Percentiles rank a stretch among this genome's conserved stretches.
These are phyloP conservation scores for Sarcophaga variegata DNA, from an alignment of 2,888 invertebrate genomes.

Conservation along the genomic window DNA sequence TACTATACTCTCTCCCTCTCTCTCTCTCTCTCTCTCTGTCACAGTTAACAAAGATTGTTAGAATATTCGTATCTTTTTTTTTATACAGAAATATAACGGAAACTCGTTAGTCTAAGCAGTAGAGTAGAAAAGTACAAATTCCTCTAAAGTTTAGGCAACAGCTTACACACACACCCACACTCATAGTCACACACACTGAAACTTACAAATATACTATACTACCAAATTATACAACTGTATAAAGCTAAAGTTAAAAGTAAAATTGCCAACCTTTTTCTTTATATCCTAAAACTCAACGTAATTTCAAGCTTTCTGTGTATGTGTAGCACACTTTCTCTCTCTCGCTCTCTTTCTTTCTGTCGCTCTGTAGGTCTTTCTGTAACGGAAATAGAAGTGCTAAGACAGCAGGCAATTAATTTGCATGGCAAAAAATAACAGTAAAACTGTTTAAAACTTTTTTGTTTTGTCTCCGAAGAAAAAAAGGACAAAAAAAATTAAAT, in stretches of 20 bases:
- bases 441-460: conserved; percentile 74
- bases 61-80: background rate
- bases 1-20: background rate
- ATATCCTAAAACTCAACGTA: background rate
- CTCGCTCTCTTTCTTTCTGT: background rate
- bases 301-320: background rate
- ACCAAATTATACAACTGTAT: conserved; percentile 25
- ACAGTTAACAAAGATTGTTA: background rate
- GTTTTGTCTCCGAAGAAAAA: conserved; percentile 13
- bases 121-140: conserved; percentile 60
- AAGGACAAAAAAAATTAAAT: conserved; percentile 61
- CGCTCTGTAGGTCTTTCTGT: background rate
- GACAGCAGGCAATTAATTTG: conserved; percentile 79
- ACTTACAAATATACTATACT: background rate
- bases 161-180: conserved; percentile 12
- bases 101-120: conserved; percentile 60
- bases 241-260: too few relatives aligned
- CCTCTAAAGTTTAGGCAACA: conserved; percentile 55
- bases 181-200: background rate
- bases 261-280: background rate
- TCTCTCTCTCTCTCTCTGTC: background rate
- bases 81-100: conserved; percentile 25
- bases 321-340: background rate
- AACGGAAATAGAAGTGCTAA: conserved; percentile 71
- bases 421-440: conserved; percentile 72